Evolutionary conservation across 2,113 vertebrate species (phyloP).

Genomic region (Ia io): DNA sequence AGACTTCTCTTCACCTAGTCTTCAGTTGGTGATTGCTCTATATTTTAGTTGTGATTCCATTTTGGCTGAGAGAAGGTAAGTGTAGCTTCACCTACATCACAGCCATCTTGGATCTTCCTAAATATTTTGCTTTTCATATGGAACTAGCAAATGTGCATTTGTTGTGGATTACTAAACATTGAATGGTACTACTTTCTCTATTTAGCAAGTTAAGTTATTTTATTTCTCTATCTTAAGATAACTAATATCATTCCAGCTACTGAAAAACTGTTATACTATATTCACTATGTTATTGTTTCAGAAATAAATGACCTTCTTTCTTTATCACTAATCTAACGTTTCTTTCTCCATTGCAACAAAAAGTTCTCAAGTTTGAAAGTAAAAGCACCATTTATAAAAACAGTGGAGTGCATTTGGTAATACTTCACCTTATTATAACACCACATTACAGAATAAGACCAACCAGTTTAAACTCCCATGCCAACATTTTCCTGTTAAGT

Average conservation of each 20-base stretch:
- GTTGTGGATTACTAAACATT: background rate
- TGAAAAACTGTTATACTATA: background rate
- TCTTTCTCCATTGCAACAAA: background rate
- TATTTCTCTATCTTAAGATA: background rate
- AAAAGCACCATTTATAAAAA: background rate
- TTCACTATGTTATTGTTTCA: background rate
- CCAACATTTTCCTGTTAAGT: background rate
- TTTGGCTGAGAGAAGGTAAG: background rate
- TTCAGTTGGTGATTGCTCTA: background rate
- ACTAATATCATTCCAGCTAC: background rate
- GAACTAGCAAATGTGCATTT: constrained; percentile 9
- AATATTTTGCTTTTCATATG: background rate
- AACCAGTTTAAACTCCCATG: background rate
- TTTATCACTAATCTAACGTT: background rate
- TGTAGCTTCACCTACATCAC: background rate
- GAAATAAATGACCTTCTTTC: background rate
- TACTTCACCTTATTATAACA: background rate
- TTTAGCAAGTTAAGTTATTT: background rate
- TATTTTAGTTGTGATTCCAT: background rate
- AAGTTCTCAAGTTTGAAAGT: background rate
- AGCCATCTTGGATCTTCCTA: background rate
- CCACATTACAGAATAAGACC: background rate
- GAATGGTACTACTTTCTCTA: background rate
- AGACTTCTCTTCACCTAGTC: background rate
- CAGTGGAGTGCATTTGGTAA: background rate